These are phyloP conservation scores for Brachionus manjavacas DNA, from an alignment of 1,140 invertebrate genomes.

Conservation along the genomic window DNA sequence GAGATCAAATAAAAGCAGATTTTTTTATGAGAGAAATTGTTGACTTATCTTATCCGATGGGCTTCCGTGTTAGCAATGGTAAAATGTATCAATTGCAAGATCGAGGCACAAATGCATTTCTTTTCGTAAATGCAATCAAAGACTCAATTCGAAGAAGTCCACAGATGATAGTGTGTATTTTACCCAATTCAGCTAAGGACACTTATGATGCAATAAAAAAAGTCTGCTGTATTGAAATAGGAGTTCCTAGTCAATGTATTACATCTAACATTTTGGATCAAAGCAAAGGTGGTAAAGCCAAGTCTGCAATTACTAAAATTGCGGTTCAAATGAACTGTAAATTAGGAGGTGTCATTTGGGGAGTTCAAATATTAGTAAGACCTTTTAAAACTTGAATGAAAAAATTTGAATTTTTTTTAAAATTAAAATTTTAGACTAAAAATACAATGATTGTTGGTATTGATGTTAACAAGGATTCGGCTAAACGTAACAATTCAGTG, in stretches of 20 bases:
- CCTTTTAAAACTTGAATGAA: constrained; percentile 75
- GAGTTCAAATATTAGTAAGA: constrained; percentile 67
- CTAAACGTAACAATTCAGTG: not conserved
- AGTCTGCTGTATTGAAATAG: not conserved
- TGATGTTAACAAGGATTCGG: not conserved
- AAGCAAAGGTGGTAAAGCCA: not conserved
- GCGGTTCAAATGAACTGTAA: constrained; percentile 91
- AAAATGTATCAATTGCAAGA: not conserved
- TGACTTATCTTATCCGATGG: not conserved
- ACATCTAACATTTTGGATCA: not conserved
- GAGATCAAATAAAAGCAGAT: not conserved
- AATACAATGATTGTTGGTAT: constrained; percentile 48
- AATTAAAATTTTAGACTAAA: constrained; percentile 65
- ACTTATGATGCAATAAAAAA: constrained; percentile 35
- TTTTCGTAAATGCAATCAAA: constrained; percentile 1
- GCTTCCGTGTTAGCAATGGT: not conserved
- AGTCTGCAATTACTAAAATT: constrained; percentile 76
- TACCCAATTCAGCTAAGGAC: not conserved
- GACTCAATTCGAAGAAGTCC: not conserved
- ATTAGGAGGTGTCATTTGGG: constrained; percentile 84
- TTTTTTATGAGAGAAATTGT: constrained; percentile 14
- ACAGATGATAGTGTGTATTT: constrained; percentile 24
- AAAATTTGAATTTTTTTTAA: constrained; percentile 61
- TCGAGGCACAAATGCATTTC: not conserved
- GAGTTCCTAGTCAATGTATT: constrained; percentile 28